phyloP scores from a whole-genome alignment of 2,113 vertebrate species.

The Lasiurus borealis region DNA sequence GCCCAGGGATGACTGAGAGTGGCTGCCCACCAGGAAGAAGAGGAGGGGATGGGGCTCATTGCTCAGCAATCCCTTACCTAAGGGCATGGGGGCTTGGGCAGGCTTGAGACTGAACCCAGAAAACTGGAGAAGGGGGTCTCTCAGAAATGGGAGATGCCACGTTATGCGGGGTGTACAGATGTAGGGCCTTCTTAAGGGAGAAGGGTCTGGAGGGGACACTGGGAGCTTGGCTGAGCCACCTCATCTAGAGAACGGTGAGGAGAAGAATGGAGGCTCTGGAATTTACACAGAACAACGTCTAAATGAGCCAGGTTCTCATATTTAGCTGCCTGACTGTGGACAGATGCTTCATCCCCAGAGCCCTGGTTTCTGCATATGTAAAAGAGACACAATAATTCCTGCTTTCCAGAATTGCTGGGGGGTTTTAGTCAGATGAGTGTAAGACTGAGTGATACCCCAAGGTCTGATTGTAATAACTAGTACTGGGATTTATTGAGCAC shows the following conservation, averaged over 20 bases:
- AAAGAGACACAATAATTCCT: constrained; percentile 46
- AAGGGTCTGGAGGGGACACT: no score
- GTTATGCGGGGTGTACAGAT: not conserved
- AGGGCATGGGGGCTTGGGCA: not conserved
- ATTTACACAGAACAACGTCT: not conserved
- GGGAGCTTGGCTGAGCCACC: not conserved
- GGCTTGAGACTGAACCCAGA: not conserved
- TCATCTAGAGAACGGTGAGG: no score
- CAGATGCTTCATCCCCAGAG: not conserved
- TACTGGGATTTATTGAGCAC: constrained; percentile 13
- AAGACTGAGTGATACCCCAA: constrained; percentile 46
- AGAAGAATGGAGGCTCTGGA: not conserved
- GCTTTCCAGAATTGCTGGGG: not conserved
- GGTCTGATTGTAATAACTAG: constrained; percentile 5
- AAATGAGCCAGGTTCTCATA: not conserved
- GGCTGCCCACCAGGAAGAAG: not conserved
- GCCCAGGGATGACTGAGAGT: not conserved
- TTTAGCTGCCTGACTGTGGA: constrained; percentile 26
- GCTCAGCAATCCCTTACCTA: not conserved
- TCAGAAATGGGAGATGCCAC: not conserved
- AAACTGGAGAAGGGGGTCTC: not conserved
- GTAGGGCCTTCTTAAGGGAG: not conserved
- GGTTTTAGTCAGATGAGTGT: constrained; percentile 46
- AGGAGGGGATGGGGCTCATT: rapidly evolving
- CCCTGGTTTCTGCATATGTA: constrained; percentile 2